Conservation (phyloP, 2,113 vertebrate genomes). For the Tetraodon nigroviridis region DNA sequence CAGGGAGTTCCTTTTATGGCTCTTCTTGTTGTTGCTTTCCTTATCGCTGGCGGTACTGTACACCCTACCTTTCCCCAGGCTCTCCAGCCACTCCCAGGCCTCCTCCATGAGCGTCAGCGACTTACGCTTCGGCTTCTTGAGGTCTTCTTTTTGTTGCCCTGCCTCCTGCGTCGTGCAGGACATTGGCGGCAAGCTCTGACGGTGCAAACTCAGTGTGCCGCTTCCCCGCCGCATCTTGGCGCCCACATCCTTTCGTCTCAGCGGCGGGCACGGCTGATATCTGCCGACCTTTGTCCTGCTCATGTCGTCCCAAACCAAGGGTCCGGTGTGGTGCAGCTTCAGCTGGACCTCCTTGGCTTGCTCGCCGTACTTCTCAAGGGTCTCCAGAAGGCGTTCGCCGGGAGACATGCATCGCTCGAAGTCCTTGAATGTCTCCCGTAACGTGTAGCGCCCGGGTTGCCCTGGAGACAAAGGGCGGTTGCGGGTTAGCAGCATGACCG, state of each 20-base stretch:
- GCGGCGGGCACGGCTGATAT: conserved; percentile 48
- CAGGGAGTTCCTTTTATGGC: conserved; percentile 49
- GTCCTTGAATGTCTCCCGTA: conserved; percentile 77
- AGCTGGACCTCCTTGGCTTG: conserved; percentile 74
- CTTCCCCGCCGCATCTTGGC: conserved; percentile 41
- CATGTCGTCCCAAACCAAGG: conserved; percentile 41
- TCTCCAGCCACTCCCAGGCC: conserved; percentile 76
- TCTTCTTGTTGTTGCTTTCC: conserved; percentile 50
- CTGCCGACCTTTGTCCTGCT: conserved; percentile 30
- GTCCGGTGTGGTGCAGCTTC: conserved; percentile 62
- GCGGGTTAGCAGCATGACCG: neutral
- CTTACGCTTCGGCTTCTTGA: conserved; percentile 73
- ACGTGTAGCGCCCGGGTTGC: conserved; percentile 73
- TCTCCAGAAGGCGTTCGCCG: conserved; percentile 66
- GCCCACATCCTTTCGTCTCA: conserved; percentile 58
- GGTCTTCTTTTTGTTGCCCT: conserved; percentile 38
- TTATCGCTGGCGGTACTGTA: conserved; percentile 60
- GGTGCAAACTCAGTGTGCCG: conserved; percentile 43
- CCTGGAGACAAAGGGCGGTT: conserved; percentile 46
- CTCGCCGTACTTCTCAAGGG: conserved; percentile 73
- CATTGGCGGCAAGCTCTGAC: conserved; percentile 72
- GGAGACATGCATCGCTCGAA: conserved; percentile 71
- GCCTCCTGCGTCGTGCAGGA: conserved; percentile 42
- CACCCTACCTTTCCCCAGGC: conserved; percentile 63
- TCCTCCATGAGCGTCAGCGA: conserved; percentile 76